Conservation (phyloP, 2,797 vertebrate genomes). For the Rachycentron canadum region DNA sequence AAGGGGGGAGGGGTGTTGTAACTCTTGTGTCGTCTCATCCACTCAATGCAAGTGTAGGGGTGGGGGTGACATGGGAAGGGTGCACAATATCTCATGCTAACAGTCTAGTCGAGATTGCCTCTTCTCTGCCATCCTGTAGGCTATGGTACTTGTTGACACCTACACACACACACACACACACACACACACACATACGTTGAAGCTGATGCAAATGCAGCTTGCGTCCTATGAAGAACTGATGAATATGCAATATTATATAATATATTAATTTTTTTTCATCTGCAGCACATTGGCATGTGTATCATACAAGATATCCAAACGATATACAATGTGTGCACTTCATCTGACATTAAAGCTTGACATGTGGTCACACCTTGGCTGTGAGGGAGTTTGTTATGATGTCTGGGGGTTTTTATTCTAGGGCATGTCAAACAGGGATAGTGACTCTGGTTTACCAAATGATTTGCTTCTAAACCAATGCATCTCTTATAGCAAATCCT, state of each 20-base stretch:
- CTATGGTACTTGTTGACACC: slow-evolving; percentile 49
- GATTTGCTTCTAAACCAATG: background rate
- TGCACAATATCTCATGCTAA: slow-evolving; percentile 47
- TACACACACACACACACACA: slow-evolving; percentile 22
- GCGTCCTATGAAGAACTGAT: slow-evolving; percentile 55
- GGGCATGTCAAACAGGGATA: background rate
- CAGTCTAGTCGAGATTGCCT: slow-evolving; percentile 52
- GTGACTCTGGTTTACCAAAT: background rate
- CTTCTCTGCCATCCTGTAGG: slow-evolving; percentile 40
- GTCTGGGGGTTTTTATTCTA: background rate
- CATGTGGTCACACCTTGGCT: slow-evolving; percentile 9
- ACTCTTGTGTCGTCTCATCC: slow-evolving; percentile 51
- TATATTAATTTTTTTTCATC: slow-evolving; percentile 53
- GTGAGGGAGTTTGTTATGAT: slow-evolving; percentile 7
- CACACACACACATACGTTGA: background rate
- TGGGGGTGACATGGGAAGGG: slow-evolving; percentile 10
- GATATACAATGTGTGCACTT: slow-evolving; percentile 4
- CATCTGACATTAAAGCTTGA: slow-evolving; percentile 1
- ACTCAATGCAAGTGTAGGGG: slow-evolving; percentile 31
- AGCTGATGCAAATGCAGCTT: slow-evolving; percentile 51
- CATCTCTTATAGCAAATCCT: slow-evolving; percentile 9
- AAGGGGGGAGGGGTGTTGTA: slow-evolving; percentile 54
- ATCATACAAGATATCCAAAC: slow-evolving; percentile 15
- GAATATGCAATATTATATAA: slow-evolving; percentile 63
- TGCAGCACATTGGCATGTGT: slow-evolving; percentile 15